phyloP scores from a whole-genome alignment of 2,113 vertebrate species.

The Dunckerocampus dactyliophorus region DNA sequence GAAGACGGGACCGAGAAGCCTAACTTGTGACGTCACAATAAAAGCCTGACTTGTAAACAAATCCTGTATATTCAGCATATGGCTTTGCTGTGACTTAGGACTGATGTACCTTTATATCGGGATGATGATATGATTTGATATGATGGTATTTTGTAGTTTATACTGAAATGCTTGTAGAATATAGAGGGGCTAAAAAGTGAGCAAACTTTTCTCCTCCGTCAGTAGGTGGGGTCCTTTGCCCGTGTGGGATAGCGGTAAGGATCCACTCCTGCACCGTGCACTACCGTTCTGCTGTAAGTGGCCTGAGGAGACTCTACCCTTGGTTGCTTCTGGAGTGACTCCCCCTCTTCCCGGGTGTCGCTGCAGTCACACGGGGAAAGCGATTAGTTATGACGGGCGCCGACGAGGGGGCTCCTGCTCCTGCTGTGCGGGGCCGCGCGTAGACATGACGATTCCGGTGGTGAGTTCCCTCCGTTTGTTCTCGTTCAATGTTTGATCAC shows the following conservation, averaged over 20 bases:
- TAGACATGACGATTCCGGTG: slow-evolving; percentile 71
- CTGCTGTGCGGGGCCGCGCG: slow-evolving; percentile 38
- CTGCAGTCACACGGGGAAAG: slow-evolving; percentile 29
- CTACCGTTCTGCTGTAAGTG: not conserved
- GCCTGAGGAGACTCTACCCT: not conserved
- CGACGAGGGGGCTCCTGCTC: slow-evolving; percentile 35
- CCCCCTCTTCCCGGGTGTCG: slow-evolving; percentile 46
- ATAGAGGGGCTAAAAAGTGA: no score
- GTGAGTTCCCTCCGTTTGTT: slow-evolving; percentile 62
- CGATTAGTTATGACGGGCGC: slow-evolving; percentile 49
- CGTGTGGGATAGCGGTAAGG: not conserved
- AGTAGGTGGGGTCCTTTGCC: no score
- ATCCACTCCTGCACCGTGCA: not conserved
- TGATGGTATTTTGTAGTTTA: no score
- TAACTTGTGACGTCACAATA: no score
- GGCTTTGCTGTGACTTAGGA: no score
- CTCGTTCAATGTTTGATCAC: slow-evolving; percentile 21
- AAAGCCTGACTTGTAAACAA: no score
- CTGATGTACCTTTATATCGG: no score
- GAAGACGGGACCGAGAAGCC: no score
- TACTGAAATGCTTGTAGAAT: no score
- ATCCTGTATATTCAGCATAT: no score
- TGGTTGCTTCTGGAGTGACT: not conserved
- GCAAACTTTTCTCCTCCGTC: no score
- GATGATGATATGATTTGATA: no score